Percentiles rank a stretch among this genome's conserved stretches.
Evolutionary conservation across 2,113 vertebrate species (phyloP).

Genomic region (Hippocampus mohnikei): DNA sequence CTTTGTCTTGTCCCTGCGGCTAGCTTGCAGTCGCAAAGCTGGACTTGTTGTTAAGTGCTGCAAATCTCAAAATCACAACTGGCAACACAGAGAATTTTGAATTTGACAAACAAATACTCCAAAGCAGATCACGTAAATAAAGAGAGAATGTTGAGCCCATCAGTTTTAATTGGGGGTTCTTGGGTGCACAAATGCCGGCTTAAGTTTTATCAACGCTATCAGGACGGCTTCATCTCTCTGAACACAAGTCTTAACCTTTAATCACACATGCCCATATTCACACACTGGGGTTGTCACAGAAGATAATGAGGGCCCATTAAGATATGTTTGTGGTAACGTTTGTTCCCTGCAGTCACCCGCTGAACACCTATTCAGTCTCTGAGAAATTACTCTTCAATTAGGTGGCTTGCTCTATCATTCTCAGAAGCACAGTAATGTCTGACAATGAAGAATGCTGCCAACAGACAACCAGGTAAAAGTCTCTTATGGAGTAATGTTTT

Average conservation of each 20-base stretch:
- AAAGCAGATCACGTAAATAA: not conserved
- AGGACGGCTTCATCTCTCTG: conserved; percentile 42
- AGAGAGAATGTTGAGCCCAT: not conserved
- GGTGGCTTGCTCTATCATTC: conserved; percentile 22
- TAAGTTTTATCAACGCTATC: conserved; percentile 9
- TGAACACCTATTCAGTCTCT: conserved; percentile 35
- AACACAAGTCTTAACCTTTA: conserved; percentile 62
- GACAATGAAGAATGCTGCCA: conserved; percentile 8
- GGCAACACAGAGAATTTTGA: not conserved
- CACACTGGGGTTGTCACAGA: conserved; percentile 26
- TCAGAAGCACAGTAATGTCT: conserved; percentile 15
- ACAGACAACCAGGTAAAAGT: conserved; percentile 24
- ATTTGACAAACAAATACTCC: not conserved
- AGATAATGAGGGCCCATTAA: conserved; percentile 64
- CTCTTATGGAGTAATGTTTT: conserved; percentile 23
- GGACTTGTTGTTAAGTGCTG: conserved; percentile 1
- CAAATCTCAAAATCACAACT: not conserved
- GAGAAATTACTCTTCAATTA: conserved; percentile 38
- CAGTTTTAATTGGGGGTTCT: conserved; percentile 15
- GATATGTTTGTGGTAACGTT: conserved; percentile 43
- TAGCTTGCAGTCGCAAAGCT: not conserved
- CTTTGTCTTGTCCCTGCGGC: conserved; percentile 1
- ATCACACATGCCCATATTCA: conserved; percentile 30
- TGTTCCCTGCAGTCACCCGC: conserved; percentile 40
- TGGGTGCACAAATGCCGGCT: conserved; percentile 10